A percentile compares a stretch with the other conserved stretches of the same genome.
phyloP scores from a whole-genome alignment of 2,113 vertebrate species.

The Alligator sinensis region DNA sequence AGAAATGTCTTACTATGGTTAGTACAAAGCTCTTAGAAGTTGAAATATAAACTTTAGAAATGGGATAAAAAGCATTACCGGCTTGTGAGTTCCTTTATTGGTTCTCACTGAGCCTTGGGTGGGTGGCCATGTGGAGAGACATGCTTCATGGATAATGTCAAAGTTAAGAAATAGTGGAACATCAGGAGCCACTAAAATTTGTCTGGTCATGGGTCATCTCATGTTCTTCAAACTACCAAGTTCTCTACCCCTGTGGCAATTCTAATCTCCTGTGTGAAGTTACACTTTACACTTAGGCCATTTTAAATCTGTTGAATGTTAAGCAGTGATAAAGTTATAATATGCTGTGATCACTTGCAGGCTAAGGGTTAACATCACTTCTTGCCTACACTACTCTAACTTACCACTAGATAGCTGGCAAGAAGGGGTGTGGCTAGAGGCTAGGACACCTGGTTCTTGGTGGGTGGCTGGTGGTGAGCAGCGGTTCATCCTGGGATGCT shows the following conservation, averaged over 20 bases:
- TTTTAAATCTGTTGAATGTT: too few species aligned
- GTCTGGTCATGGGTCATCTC: neutral
- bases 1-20: conserved; percentile 10
- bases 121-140: neutral
- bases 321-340: too few species aligned
- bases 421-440: too few species aligned
- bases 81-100: conserved; percentile 14
- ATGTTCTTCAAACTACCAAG: neutral
- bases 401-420: too few species aligned
- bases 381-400: too few species aligned
- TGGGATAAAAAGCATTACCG: conserved; percentile 9
- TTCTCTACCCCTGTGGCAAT: neutral
- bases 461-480: too few species aligned
- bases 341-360: too few species aligned
- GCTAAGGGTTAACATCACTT: too few species aligned
- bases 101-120: conserved; percentile 11
- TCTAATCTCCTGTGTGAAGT: fast-evolving
- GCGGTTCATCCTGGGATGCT: too few species aligned
- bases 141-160: neutral
- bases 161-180: neutral
- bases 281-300: neutral
- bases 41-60: conserved; percentile 42
- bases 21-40: conserved; percentile 26
- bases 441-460: too few species aligned
- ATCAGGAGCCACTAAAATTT: neutral